Base-by-base conservation (phyloP, 2,113 vertebrate species). In the Saccopteryx leptura region DNA sequence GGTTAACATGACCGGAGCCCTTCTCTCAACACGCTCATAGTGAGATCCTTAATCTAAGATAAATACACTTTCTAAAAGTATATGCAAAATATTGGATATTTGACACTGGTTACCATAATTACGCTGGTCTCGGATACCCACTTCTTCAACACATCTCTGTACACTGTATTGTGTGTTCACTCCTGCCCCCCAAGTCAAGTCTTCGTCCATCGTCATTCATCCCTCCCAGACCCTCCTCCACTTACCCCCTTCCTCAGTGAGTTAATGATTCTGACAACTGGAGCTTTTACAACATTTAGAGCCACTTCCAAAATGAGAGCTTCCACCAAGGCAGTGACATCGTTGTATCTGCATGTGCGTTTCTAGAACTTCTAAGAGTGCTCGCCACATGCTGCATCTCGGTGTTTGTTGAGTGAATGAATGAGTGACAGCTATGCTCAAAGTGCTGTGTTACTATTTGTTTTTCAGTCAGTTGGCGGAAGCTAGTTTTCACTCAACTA, bases 261-360 rank as follows among this genome's bases (percentile, higher is more conserved):
- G 28, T 81, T 76, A 58, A 58, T 3, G 58, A 69, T 63, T 75
- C 23, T 75, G 71, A 74, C 23, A 54, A 19, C 2, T 52, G 18
- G 72, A 56, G 28, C 9, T 92, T 88, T 95, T 85, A 78, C 4
- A 46, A 33, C 10, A 74, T 74, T 79, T 90, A 72, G 72, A 93
- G 24, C 48, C 48, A 60, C 18, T 79, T 39, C 2, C 13, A 39
- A 66, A 90, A 65, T 79, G 17, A 74, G 56, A 90, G 24, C 33
- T 24, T 39, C n/a, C 10, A 18, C 48, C n/a, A 61, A 80, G 21
- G 58, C 26, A 91, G 68, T 52, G 58, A 52, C 24, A 46, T 28
- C 58, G 2, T 83, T 48, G 23, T 87, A 10, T 79, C 84, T 14
- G 52, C 2, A 33, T 61, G 52, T 28, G 2, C 75, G 33, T 50